Evolutionary conservation across 2,113 vertebrate species (phyloP).

Genomic region (Macrotis lagotis): DNA sequence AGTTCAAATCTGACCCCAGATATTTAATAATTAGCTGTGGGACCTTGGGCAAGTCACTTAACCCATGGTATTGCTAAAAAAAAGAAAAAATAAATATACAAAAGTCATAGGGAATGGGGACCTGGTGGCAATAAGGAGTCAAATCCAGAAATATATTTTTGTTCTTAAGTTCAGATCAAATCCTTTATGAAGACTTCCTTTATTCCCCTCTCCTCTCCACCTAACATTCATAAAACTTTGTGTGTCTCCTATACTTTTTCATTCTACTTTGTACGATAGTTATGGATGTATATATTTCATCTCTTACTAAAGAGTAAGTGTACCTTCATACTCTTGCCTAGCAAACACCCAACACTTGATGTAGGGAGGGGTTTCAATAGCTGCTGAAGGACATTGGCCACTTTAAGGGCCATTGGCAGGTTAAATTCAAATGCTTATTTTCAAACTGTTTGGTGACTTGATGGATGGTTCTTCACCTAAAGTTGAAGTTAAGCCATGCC

Average conservation of each 20-base stretch:
- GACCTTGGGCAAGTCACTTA: too few species aligned
- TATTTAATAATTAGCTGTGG: too few species aligned
- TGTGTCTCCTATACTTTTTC: not conserved
- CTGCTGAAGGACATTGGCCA: not conserved
- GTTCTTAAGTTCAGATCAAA: not conserved
- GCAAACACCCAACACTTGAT: not conserved
- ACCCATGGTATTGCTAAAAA: too few species aligned
- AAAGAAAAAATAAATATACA: too few species aligned
- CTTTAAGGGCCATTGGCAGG: not conserved
- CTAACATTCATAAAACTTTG: not conserved
- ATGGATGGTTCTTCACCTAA: not conserved
- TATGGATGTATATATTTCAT: not conserved
- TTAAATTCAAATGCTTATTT: not conserved
- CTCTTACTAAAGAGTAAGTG: not conserved
- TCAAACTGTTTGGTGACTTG: not conserved
- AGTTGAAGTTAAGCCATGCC: not conserved
- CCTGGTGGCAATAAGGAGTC: not conserved
- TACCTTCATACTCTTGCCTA: not conserved
- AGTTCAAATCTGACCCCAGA: too few species aligned
- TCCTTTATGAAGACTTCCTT: not conserved
- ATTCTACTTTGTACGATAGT: not conserved
- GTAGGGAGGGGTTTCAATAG: not conserved
- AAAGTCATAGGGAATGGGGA: not conserved
- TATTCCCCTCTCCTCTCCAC: not conserved
- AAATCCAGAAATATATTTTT: not conserved